A percentile compares a stretch with the other conserved stretches of the same genome.
phyloP scores from a whole-genome alignment of 2,113 vertebrate species.

The Callionymus lyra region DNA sequence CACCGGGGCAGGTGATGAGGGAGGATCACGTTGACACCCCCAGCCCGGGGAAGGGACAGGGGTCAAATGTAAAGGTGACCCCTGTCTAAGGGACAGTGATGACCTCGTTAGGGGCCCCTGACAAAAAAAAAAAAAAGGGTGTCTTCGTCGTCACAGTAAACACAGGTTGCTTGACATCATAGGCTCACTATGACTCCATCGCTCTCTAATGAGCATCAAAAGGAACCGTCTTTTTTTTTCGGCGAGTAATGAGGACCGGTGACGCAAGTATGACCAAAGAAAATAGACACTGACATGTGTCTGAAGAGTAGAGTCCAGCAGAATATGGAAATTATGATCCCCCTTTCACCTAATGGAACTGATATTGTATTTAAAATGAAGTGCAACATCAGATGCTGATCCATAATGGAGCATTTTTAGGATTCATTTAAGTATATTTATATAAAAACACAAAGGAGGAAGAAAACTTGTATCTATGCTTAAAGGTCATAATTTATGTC shows the following conservation, averaged over 20 bases:
- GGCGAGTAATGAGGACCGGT: constrained; percentile 62
- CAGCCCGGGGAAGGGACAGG: constrained; percentile 57
- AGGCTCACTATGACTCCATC: constrained; percentile 45
- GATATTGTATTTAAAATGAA: no score
- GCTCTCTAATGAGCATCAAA: constrained; percentile 64
- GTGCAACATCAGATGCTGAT: no score
- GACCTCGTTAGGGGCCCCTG: constrained; percentile 67
- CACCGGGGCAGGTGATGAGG: constrained; percentile 49
- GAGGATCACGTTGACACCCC: constrained; percentile 62
- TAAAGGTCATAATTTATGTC: no score
- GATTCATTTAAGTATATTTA: no score
- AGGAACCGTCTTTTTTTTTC: constrained; percentile 62
- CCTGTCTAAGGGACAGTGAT: constrained; percentile 64
- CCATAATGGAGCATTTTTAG: no score
- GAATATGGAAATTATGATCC: constrained; percentile 41
- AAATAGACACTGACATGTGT: no score
- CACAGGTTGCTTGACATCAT: constrained; percentile 56
- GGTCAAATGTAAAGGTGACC: constrained; percentile 72
- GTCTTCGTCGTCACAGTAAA: constrained; percentile 60
- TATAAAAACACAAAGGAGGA: no score
- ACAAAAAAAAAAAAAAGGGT: constrained; percentile 69
- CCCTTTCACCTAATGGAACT: no score
- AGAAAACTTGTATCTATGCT: no score
- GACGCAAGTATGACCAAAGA: no score
- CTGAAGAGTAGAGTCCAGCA: constrained; percentile 52